Percentiles rank a stretch among this genome's conserved stretches.
These are phyloP conservation scores for Notodonta ziczac DNA, from an alignment of 2,888 invertebrate genomes.

Conservation along the genomic window DNA sequence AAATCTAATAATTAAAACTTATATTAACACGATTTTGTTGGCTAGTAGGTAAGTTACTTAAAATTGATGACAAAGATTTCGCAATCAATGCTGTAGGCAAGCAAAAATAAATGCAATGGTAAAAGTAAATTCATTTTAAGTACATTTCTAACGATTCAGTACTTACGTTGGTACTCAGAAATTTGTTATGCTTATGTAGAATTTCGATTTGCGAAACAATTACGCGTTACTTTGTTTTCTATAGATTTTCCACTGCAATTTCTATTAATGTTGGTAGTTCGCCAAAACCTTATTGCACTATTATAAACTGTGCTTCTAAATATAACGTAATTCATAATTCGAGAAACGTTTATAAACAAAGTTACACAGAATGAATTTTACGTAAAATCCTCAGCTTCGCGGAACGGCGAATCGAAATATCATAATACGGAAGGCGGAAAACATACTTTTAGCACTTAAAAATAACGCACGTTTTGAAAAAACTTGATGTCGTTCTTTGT, in stretches of 20 bases:
- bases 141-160: background rate
- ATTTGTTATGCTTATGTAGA: background rate
- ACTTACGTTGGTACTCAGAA: background rate
- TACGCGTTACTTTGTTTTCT: conserved; percentile 15
- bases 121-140: background rate
- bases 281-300: conserved; percentile 21
- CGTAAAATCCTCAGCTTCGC: background rate
- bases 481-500: background rate
- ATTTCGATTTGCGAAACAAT: conserved; percentile 4
- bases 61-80: background rate
- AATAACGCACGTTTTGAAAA: background rate
- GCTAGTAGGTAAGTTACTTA: background rate
- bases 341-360: too few species aligned
- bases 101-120: background rate
- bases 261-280: conserved; percentile 21
- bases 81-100: background rate
- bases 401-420: conserved; percentile 4
- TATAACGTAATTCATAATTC: too few species aligned
- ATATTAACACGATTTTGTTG: too few species aligned
- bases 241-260: conserved; percentile 12
- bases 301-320: background rate
- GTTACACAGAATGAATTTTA: too few species aligned
- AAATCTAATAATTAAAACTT: too few species aligned
- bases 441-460: background rate
- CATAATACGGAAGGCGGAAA: conserved; percentile 16